Evolutionary conservation across 1,140 invertebrate species (phyloP), one percentile per base, ranked within the genome.

Genomic region (Heliconius melpomene): DNA sequence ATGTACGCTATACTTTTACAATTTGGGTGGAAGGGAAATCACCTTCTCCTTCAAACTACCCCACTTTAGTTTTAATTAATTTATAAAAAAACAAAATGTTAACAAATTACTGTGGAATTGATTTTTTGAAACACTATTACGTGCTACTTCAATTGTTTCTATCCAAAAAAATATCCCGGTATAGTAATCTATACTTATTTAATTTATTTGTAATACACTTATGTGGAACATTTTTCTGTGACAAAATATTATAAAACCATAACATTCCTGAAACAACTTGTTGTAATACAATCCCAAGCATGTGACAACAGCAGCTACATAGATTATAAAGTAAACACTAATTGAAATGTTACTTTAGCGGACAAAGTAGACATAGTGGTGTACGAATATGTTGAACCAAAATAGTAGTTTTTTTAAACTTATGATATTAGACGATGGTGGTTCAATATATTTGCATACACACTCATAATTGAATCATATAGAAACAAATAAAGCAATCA

Each of bases 221-320:
- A 13, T 66, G 23, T 66, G 3, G 54, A 57, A 57, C 9, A 57
- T 57, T 57, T 23, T 66, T 66, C 60, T 66, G 7, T 66, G 23
- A 29, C 23, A 29, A 26, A 66, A 66, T 66, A 26, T 66, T 66
- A 29, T 16, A 29, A 26, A 66, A 66, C 20, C 23, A 66, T 66
- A 26, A 66, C 60, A 66, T 11, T 66, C 60, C 60, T 29, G 60
- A 18, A 66, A 66, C 26, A 66, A 16, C 23, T 29, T 29, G n/a
- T 60, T 26, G 57, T 60, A 60, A 26, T 66, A 29, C n/a, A 23
- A 26, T 66, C 60, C 60, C 60, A 16, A 11, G n/a, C 36, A 40
- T 66, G 74, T 75, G 54, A 38, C 74, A 75, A 75, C 74, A 75
- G 74, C 74, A 75, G 74, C 52, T 75, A 23, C 52, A 75, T 60